phyloP scores from a whole-genome alignment of 2,888 invertebrate genomes.

The Creontiades dilutus region DNA sequence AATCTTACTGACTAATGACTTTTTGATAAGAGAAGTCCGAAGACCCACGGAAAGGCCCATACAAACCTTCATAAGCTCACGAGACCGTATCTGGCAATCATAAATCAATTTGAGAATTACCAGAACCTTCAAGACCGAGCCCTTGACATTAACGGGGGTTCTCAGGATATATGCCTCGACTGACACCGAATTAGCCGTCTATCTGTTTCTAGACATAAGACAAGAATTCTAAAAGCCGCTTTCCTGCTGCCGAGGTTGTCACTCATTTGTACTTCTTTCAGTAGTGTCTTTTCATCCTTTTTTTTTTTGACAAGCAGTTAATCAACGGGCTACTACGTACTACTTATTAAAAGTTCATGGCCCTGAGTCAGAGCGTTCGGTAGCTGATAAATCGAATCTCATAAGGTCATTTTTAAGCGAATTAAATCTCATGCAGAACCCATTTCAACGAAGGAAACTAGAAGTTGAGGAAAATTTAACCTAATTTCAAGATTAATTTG shows the following conservation, averaged over 20 bases:
- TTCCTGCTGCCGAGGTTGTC: slow-evolving; percentile 10
- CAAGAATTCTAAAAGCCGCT: slow-evolving; percentile 11
- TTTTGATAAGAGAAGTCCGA: slow-evolving; percentile 45
- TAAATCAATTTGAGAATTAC: slow-evolving; percentile 53
- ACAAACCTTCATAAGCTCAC: neutral
- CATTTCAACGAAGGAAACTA: no score
- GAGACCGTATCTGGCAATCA: slow-evolving; percentile 26
- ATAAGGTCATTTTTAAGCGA: no score
- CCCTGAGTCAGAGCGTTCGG: neutral
- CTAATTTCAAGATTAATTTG: no score
- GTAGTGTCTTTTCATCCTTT: neutral
- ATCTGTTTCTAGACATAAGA: slow-evolving; percentile 38
- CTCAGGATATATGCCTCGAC: slow-evolving; percentile 29
- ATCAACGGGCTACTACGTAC: neutral
- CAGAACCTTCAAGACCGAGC: slow-evolving; percentile 2
- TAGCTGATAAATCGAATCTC: neutral
- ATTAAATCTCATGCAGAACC: no score
- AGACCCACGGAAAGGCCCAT: neutral
- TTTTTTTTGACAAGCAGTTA: neutral
- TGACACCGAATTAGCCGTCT: slow-evolving; percentile 42
- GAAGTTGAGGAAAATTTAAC: no score
- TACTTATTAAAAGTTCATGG: neutral
- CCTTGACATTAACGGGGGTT: slow-evolving; percentile 49
- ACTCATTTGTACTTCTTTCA: slow-evolving; percentile 24
- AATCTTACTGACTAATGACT: slow-evolving; percentile 13